Evolutionary conservation across 2,888 invertebrate species (phyloP).

Genomic region (Ormyrus nitidulus): DNA sequence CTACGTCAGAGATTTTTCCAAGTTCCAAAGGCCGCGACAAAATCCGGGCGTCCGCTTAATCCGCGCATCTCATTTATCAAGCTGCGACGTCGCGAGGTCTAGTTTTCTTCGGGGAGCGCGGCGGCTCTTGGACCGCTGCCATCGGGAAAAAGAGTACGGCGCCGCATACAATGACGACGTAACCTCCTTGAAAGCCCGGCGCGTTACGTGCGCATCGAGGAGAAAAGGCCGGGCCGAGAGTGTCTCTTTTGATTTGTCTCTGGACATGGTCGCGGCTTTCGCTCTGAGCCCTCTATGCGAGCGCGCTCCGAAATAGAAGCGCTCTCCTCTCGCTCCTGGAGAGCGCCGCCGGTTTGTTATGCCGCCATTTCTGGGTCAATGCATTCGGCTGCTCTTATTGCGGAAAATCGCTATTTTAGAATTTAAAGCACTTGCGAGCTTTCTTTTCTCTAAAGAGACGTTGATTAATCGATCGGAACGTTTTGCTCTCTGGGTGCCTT

Average conservation of each 20-base stretch:
- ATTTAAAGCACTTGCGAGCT: no score
- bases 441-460: no score
- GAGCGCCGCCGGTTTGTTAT: no score
- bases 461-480: no score
- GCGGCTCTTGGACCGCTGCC: slow-evolving; percentile 43
- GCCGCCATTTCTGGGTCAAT: no score
- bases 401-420: no score
- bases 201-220: not conserved
- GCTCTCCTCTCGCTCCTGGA: no score
- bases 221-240: not conserved
- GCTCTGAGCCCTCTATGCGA: not conserved
- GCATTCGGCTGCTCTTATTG: no score
- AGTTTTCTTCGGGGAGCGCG: slow-evolving; percentile 37
- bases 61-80: slow-evolving; percentile 50
- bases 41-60: slow-evolving; percentile 26
- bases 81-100: slow-evolving; percentile 19
- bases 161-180: slow-evolving; percentile 17
- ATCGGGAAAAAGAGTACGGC: slow-evolving; percentile 27
- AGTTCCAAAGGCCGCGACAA: slow-evolving; percentile 18
- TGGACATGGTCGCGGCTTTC: not conserved
- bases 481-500: no score
- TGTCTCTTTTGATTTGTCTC: slow-evolving; percentile 29
- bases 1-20: not conserved
- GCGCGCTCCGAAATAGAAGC: no score
- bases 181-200: slow-evolving; percentile 16